Percentiles rank a stretch among this genome's conserved stretches.
Conservation (phyloP, 2,888 invertebrate genomes). For the Lasioglossum oenotherae region DNA sequence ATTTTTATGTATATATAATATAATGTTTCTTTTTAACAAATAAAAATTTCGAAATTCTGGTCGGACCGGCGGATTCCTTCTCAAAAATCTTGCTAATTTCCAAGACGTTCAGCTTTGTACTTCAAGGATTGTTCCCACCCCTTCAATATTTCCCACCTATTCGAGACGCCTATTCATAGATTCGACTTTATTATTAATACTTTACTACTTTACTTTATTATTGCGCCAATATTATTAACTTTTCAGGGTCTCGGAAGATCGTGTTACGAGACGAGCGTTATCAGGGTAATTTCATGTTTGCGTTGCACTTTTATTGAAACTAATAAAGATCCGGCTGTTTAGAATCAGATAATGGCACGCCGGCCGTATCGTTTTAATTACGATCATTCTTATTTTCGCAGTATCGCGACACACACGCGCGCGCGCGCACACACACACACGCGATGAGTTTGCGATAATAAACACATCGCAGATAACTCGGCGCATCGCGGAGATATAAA, state of each 20-base stretch:
- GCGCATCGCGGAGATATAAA: constrained; percentile 28
- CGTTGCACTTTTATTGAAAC: constrained; percentile 54
- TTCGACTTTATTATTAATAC: neutral
- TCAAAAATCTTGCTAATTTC: neutral
- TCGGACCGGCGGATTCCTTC: too few species aligned
- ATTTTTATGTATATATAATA: neutral
- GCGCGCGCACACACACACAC: neutral
- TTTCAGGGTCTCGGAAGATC: neutral
- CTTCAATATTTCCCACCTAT: neutral
- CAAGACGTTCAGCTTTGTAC: neutral
- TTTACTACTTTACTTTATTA: too few species aligned
- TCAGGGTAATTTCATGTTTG: constrained; percentile 26
- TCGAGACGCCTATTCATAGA: neutral
- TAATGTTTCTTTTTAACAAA: neutral
- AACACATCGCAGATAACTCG: constrained; percentile 54
- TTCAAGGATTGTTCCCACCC: neutral
- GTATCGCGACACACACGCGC: constrained; percentile 34
- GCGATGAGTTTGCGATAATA: constrained; percentile 44
- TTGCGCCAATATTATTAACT: constrained; percentile 1
- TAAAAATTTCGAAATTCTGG: neutral
- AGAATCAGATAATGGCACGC: constrained; percentile 50
- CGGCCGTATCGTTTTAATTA: constrained; percentile 53
- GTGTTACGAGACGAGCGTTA: constrained; percentile 18
- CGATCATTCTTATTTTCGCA: constrained; percentile 55
- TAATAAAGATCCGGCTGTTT: constrained; percentile 57